These are phyloP conservation scores for Cotesia vestalis DNA, from an alignment of 1,140 invertebrate species.

Conservation along the genomic window DNA sequence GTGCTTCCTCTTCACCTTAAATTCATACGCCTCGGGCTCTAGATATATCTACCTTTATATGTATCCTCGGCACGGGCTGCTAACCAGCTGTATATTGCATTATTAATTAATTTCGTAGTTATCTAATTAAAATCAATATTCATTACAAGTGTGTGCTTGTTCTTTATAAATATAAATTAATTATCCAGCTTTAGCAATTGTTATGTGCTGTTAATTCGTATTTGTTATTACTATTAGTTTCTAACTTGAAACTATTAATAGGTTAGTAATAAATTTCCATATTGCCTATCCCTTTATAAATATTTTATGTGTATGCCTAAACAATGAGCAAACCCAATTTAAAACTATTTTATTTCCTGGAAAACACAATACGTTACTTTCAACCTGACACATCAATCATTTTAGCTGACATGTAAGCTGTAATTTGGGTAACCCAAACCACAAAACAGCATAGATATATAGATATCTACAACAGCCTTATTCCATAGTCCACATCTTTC, in stretches of 20 bases:
- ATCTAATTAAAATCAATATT: no score
- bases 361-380: slow-evolving; percentile 51
- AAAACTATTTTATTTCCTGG: slow-evolving; percentile 61
- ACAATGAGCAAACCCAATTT: no score
- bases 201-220: no score
- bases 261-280: neutral
- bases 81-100: neutral
- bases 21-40: slow-evolving; percentile 2
- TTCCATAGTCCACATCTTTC: slow-evolving; percentile 19
- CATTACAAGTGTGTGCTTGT: neutral
- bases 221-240: no score
- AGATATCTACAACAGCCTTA: slow-evolving; percentile 34
- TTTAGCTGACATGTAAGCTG: slow-evolving; percentile 62
- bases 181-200: no score
- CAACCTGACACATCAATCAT: slow-evolving; percentile 59
- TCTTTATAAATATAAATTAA: neutral
- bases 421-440: slow-evolving; percentile 62
- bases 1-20: slow-evolving; percentile 16
- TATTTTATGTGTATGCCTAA: no score
- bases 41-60: neutral
- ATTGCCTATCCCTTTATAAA: slow-evolving; percentile 25
- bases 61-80: slow-evolving; percentile 26
- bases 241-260: no score
- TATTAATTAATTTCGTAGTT: no score
- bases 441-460: slow-evolving; percentile 37